A percentile compares a stretch with the other conserved stretches of the same genome.
Evolutionary conservation across 2,113 vertebrate genomes (phyloP).

Genomic region (Coryphaenoides rupestris): DNA sequence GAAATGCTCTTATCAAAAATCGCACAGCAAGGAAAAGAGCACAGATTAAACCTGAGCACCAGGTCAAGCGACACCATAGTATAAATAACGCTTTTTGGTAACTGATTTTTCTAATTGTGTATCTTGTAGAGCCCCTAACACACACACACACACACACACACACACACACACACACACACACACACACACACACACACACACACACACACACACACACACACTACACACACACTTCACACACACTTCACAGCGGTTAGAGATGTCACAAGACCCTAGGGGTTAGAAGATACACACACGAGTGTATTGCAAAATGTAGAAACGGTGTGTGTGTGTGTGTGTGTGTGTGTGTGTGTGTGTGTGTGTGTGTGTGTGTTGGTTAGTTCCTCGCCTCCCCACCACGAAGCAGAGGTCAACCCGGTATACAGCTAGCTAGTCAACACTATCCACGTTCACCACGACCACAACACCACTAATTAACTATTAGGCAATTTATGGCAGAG

Average conservation of each 20-base stretch:
- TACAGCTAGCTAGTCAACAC: conserved; percentile 58
- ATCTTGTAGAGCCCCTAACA: too few relatives aligned
- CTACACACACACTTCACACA: too few relatives aligned
- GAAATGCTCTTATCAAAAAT: background rate
- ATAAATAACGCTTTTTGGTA: background rate
- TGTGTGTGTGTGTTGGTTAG: conserved; percentile 48
- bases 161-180: too few relatives aligned
- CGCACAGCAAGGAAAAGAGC: background rate
- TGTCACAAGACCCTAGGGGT: conserved; percentile 37
- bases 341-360: too few relatives aligned
- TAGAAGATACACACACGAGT: conserved; percentile 56
- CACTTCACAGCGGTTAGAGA: conserved; percentile 29
- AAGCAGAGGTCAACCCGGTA: conserved; percentile 39
- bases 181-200: too few relatives aligned
- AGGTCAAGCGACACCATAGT: background rate
- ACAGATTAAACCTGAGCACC: background rate
- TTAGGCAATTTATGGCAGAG: conserved; percentile 64
- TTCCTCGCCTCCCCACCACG: conserved; percentile 15
- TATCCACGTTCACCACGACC: conserved; percentile 62
- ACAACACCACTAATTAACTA: conserved; percentile 67
- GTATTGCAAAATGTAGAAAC: conserved; percentile 70
- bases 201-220: too few relatives aligned
- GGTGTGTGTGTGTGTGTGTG: too few relatives aligned
- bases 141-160: too few relatives aligned
- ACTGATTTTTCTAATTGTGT: too few relatives aligned